Evolutionary conservation across 2,113 vertebrate genomes (phyloP), one percentile per base, ranked within the genome.

Genomic region (Oreochromis spilurus): DNA sequence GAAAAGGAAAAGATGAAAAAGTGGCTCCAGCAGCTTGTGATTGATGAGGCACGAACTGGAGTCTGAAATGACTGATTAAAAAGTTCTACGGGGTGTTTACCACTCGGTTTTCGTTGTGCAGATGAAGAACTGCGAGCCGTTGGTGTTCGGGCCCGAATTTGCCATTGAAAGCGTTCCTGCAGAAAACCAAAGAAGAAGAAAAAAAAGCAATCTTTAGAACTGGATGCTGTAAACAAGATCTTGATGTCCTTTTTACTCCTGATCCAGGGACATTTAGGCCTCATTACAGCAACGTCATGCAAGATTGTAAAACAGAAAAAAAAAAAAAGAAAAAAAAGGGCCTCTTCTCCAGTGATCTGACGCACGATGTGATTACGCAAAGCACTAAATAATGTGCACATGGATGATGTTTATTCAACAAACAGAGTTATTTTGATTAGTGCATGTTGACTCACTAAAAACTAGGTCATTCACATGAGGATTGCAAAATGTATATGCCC

Each of bases 121-220:
- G 52, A 99, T 98, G 94, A 99, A 99, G 96, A 99, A 99, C 94
- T 99, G 98, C 67, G 98, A 99, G 87, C 97, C 97, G 0, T 99
- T 99, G 53, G 97, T 99, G 91, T 99, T 98, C 45, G 97, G 97
- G 53, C 98, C 98, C 2, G 98, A 97, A 6, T 99, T 99, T 7
- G 98, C 98, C 98, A 99, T 99, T 24, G 98, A 99, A 65, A 99
- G 96, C 24, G 97, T 95, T 93, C 98, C 98, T 99, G 86, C 12
- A 88, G 87, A 36, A 83, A 50, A 67, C 0, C 29, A 79, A 21
- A 55, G 45, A 72, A 48, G 13, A 34, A 13, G 21, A 24, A 24
- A 36, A 13, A 31, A 31, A 83, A n/a, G 4, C 82, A 88, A 82
- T 38, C 24, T 58, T 19, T 60, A 79, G 48, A 81, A 62, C 2